Conservation (phyloP, 1,140 invertebrate species). For the Sycophaga agraensis region DNA sequence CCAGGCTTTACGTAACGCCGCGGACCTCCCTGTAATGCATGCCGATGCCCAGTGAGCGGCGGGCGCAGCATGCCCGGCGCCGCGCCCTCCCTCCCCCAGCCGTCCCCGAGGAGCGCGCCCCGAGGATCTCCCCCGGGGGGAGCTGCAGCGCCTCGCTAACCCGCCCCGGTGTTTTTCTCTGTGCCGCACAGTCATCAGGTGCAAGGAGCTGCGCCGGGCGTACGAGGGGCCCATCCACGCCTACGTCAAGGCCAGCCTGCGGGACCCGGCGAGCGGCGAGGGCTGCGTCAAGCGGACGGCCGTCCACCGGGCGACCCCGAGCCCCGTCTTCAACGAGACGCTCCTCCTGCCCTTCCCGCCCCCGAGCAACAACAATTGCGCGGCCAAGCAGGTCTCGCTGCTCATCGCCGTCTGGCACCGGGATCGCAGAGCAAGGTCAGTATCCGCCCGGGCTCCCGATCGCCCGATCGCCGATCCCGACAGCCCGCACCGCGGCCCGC, state of each 20-base stretch:
- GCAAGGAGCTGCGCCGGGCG: constrained; percentile 50
- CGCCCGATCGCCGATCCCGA: no score
- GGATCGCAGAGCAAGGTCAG: constrained; percentile 56
- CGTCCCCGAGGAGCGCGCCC: no score
- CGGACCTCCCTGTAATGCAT: no score
- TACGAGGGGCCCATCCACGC: constrained; percentile 54
- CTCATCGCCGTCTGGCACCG: constrained; percentile 58
- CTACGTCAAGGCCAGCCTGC: constrained; percentile 54
- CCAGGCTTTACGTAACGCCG: no score
- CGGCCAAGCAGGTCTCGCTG: constrained; percentile 46
- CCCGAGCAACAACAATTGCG: constrained; percentile 43
- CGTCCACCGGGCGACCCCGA: constrained; percentile 56
- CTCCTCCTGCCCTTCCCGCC: constrained; percentile 49
- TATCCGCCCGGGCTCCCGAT: no score
- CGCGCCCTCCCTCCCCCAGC: no score
- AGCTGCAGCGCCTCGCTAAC: no score
- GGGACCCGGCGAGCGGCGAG: constrained; percentile 46
- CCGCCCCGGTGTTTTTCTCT: no score
- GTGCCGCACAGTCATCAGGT: constrained; percentile 50
- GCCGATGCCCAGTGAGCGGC: no score
- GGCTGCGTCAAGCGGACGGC: constrained; percentile 52
- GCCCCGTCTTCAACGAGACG: constrained; percentile 54
- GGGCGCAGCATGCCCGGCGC: no score
- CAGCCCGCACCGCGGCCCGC: no score
- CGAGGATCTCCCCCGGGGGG: no score